These are phyloP conservation scores for Oophaga pumilio DNA, from an alignment of 2,113 vertebrate genomes.

Conservation along the genomic window DNA sequence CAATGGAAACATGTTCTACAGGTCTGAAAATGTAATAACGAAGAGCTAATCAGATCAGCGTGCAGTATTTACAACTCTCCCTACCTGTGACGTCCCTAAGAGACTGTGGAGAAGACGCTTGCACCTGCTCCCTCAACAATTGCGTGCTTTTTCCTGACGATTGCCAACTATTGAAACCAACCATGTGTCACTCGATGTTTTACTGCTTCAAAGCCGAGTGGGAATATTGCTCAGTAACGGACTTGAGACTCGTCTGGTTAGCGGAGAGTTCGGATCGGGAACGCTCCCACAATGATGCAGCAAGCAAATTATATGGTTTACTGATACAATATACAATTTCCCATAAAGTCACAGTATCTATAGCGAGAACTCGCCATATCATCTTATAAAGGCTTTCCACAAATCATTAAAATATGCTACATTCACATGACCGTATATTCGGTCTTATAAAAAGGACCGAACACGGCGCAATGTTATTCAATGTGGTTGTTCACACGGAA, in stretches of 20 bases:
- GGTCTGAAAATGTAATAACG: background rate
- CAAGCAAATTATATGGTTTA: background rate
- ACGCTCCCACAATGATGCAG: background rate
- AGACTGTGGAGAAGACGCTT: background rate
- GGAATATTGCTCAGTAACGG: background rate
- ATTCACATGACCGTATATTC: too few relatives aligned
- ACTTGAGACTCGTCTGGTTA: background rate
- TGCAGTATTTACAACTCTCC: background rate
- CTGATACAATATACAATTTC: conserved; percentile 12
- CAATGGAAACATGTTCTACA: background rate
- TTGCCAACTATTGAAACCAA: background rate
- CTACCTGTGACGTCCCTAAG: background rate
- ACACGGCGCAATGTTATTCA: too few relatives aligned
- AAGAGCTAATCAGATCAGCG: background rate
- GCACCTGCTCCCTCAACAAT: background rate
- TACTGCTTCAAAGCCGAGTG: background rate
- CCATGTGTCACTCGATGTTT: background rate
- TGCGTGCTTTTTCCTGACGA: background rate
- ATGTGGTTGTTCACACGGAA: too few relatives aligned
- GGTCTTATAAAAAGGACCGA: too few relatives aligned
- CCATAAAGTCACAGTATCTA: background rate
- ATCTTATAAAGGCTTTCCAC: background rate
- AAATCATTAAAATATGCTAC: background rate
- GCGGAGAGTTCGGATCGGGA: background rate
- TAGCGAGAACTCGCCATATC: background rate